phyloP scores from a whole-genome alignment of 2,113 vertebrate species.

The Mirounga angustirostris region DNA sequence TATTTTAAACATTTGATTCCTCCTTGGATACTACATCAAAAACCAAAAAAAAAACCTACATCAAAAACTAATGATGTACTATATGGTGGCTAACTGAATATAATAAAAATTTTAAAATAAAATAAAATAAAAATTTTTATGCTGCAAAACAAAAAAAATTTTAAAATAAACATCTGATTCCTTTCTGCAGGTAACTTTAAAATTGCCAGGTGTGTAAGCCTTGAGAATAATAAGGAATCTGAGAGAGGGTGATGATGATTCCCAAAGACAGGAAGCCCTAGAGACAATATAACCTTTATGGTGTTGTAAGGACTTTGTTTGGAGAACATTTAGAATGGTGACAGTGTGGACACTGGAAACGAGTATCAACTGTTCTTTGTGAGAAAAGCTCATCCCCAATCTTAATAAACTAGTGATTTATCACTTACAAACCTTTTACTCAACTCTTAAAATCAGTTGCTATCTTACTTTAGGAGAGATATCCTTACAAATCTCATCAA shows the following conservation, averaged over 20 bases:
- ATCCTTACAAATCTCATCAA: not conserved
- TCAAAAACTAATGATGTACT: not conserved
- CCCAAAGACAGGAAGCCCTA: not conserved
- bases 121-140: no score
- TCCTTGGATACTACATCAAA: no score
- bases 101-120: no score
- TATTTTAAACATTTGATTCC: no score
- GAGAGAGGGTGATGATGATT: not conserved
- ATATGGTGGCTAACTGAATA: no score
- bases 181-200: not conserved
- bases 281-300: not conserved
- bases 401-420: not conserved
- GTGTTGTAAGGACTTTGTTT: not conserved
- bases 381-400: not conserved
- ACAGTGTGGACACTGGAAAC: not conserved
- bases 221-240: not conserved
- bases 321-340: not conserved
- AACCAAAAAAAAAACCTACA: no score
- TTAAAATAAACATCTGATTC: not conserved
- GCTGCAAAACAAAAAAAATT: no score
- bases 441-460: not conserved
- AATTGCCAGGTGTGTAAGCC: not conserved
- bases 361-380: not conserved
- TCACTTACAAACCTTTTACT: not conserved
- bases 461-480: not conserved